phyloP scores from a whole-genome alignment of 2,888 invertebrate species.

The Disparrhopalites patrizii region DNA sequence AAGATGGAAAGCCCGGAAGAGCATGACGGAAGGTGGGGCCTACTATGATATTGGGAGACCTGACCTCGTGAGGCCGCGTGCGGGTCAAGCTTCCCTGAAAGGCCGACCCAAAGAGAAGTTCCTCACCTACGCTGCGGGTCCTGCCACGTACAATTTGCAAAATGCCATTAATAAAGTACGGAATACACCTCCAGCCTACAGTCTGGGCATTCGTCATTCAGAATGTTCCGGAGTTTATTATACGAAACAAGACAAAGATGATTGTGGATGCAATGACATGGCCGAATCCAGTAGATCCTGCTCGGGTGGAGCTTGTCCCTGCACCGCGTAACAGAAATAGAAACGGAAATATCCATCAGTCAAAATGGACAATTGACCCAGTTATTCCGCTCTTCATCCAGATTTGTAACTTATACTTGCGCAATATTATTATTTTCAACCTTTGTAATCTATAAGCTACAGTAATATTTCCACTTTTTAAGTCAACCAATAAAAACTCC shows the following conservation, averaged over 20 bases:
- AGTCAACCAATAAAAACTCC: no score
- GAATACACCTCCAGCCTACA: constrained; percentile 58
- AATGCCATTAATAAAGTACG: constrained; percentile 23
- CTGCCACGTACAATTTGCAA: constrained; percentile 36
- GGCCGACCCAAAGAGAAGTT: constrained; percentile 27
- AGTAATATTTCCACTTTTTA: no score
- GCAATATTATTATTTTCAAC: no score
- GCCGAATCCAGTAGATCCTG: no score
- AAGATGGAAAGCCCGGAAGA: constrained; percentile 27
- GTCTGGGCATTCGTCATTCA: constrained; percentile 56
- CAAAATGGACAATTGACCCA: no score
- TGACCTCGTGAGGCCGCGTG: constrained; percentile 34
- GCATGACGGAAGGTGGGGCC: constrained; percentile 33
- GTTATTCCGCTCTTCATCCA: no score
- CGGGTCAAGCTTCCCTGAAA: constrained; percentile 39
- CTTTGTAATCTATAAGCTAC: no score
- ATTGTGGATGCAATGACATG: constrained; percentile 8
- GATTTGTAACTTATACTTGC: no score
- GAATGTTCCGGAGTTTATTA: constrained; percentile 38
- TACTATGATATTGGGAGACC: constrained; percentile 43
- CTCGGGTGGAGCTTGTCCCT: no score
- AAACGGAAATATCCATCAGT: no score
- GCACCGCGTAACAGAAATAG: no score
- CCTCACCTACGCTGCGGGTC: constrained; percentile 4
- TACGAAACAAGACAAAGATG: constrained; percentile 40